Evolutionary conservation across 2,797 vertebrate species (phyloP).

Genomic region (Phoeniculus purpureus): DNA sequence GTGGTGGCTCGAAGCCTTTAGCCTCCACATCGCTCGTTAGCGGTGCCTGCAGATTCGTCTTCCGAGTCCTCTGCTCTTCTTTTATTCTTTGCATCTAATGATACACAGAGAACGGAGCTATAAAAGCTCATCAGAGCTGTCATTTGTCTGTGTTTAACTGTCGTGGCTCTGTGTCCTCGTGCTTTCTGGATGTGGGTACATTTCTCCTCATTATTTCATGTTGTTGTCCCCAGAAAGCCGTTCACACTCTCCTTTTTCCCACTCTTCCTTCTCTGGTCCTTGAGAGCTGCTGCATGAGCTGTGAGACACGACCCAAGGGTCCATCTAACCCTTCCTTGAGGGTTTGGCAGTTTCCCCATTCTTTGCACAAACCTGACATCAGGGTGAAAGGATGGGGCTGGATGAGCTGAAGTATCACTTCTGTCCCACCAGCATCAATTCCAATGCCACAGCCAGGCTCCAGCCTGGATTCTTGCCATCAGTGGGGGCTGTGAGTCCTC

Average conservation of each 20-base stretch:
- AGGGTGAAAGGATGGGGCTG: not conserved
- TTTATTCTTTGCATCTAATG: constrained; percentile 70
- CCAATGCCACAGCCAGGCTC: not conserved
- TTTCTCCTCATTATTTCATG: constrained; percentile 13
- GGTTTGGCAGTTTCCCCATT: not conserved
- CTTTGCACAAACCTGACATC: not conserved
- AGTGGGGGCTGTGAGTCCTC: accelerated
- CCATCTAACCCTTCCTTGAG: not conserved
- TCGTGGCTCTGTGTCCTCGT: constrained; percentile 31
- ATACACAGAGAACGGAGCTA: constrained; percentile 40
- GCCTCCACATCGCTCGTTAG: not conserved
- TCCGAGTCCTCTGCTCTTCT: constrained; percentile 36
- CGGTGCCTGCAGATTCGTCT: not conserved
- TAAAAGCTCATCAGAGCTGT: constrained; percentile 52
- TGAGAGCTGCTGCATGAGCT: not conserved
- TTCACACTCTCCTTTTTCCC: not conserved
- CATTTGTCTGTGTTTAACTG: constrained; percentile 51
- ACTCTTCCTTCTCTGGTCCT: not conserved
- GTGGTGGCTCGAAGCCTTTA: not conserved
- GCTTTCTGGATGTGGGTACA: not conserved
- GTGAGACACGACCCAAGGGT: not conserved
- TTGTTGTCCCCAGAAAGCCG: not conserved
- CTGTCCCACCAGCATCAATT: not conserved
- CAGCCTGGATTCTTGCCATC: accelerated
- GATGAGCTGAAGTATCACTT: not conserved